Base-by-base conservation (phyloP, 2,888 invertebrate species). In the Coenonympha arcania region DNA sequence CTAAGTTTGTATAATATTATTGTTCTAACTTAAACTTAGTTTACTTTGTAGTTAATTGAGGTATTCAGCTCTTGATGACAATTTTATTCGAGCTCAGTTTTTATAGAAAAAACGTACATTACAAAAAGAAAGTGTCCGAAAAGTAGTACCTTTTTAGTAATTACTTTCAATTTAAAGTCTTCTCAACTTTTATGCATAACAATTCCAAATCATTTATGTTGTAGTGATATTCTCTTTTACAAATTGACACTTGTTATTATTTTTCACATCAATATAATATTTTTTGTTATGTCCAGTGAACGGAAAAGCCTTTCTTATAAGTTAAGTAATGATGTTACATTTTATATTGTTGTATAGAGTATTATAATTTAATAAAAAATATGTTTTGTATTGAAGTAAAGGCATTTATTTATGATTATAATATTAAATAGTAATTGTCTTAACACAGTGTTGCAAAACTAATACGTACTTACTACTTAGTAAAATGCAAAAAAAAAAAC, bases 211-310 rank as follows among this genome's bases (percentile, higher is more conserved):
- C n/a, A n/a, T n/a, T n/a, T n/a, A n/a, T n/a, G n/a, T n/a, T n/a
- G n/a, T n/a, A n/a, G n/a, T n/a, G n/a, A n/a, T n/a, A n/a, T n/a
- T n/a, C n/a, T n/a, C n/a, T 31, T 77, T 74, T 24, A n/a, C 8
- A 22, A 72, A 66, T 68, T 66, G 63, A 76, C 79, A 80, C 79
- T 66, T 66, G 60, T 55, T 56, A 55, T 49, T 49, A n/a, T 50
- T 52, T 49, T 49, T 47, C 55, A 26, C 44, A 42, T 24, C 15
- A 6, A 15, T n/a, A 16, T 13, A 41, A 36, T 48, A 42, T 37
- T 37, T 33, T 37, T 31, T 51, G 22, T 43, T 45, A 8, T 41
- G 11, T 24, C n/a, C n/a, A n/a, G n/a, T n/a, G n/a, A n/a, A n/a
- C n/a, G n/a, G n/a, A n/a, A n/a, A n/a, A n/a, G n/a, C n/a, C 11